Conservation (phyloP, 2,888 invertebrate species). For the Tineola bisselliella region DNA sequence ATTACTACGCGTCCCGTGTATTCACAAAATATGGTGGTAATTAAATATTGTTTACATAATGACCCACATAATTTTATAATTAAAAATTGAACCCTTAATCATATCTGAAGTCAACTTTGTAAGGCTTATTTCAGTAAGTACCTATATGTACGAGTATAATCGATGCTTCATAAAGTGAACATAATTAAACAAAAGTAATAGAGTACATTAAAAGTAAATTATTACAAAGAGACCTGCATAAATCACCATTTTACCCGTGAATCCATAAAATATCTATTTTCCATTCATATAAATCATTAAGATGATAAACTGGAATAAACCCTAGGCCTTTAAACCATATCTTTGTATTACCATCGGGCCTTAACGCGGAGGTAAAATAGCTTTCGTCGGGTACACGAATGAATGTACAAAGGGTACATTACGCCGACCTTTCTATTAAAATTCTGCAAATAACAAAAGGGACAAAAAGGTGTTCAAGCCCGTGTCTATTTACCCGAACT, state of each 20-base stretch:
- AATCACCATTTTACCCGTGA: background rate
- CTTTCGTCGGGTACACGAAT: background rate
- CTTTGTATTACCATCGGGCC: background rate
- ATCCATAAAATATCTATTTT: constrained; percentile 1
- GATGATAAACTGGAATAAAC: constrained; percentile 3
- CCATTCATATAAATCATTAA: constrained; percentile 5
- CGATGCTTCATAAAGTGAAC: no score
- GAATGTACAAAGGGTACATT: background rate
- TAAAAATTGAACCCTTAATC: no score
- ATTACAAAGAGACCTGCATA: background rate
- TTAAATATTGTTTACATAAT: background rate
- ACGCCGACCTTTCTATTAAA: constrained; percentile 45
- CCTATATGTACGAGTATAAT: no score
- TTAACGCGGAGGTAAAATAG: background rate
- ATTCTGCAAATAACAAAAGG: constrained; percentile 60
- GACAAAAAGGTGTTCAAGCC: constrained; percentile 37
- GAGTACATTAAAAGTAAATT: background rate
- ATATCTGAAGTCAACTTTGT: no score
- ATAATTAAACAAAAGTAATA: no score
- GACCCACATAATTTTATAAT: background rate
- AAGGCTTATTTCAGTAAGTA: no score
- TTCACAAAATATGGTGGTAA: background rate
- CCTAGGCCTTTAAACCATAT: background rate
- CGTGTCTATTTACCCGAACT: constrained; percentile 44
- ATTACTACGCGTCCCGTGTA: background rate